These are phyloP conservation scores for Potamarius usumacintae DNA, from an alignment of 2,113 vertebrate genomes.

Conservation along the genomic window DNA sequence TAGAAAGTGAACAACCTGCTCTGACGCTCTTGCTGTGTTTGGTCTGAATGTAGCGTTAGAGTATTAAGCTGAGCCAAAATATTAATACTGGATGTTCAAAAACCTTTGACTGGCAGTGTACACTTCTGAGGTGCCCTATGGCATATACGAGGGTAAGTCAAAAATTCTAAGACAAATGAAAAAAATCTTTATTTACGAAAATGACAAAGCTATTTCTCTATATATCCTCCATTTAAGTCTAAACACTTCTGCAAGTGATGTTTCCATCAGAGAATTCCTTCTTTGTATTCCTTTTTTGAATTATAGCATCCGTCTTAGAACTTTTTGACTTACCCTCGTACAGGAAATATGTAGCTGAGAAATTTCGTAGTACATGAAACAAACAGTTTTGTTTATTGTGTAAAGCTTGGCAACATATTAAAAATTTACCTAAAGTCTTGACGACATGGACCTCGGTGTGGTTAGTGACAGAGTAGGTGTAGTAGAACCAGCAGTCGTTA, in stretches of 20 bases:
- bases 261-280: no score
- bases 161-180: no score
- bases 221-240: no score
- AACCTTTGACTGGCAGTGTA: background rate
- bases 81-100: background rate
- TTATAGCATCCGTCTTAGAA: no score
- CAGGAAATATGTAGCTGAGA: background rate
- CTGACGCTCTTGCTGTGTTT: no score
- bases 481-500: constrained; percentile 99
- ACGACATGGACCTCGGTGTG: constrained; percentile 79
- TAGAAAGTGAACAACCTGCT: no score
- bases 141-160: no score
- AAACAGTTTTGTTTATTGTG: background rate
- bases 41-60: background rate
- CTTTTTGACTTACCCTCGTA: no score
- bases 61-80: background rate
- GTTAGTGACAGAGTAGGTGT: constrained; percentile 85
- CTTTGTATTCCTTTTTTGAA: no score
- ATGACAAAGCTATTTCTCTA: no score
- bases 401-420: background rate
- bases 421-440: constrained; percentile 79
- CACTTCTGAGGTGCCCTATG: background rate
- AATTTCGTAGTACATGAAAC: background rate
- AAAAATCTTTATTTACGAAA: no score
- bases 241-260: no score